Evolutionary conservation across 2,797 vertebrate genomes (phyloP), one percentile per base, ranked within the genome.

Genomic region (Ctenochaetus hawaiiensis): DNA sequence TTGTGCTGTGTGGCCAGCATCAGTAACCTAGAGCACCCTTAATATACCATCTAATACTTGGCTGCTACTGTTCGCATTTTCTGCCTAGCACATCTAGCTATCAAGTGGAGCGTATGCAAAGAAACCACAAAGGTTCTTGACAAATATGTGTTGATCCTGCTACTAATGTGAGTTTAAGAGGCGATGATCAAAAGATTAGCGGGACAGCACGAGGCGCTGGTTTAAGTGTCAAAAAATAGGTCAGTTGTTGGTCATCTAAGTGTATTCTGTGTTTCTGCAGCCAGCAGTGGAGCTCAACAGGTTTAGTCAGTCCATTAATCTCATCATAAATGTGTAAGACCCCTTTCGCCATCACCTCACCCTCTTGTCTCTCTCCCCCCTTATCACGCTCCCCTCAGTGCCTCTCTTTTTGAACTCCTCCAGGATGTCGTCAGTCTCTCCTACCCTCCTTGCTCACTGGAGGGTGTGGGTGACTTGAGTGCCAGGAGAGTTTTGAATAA

Each of bases 401-500:
- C 49, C 37, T 76, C 83, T 72, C 76, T 60, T 67, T 59, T 83
- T 90, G 69, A 87, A 88, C 87, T 89, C 79, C 82, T 86, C 57
- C 20, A 80, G 84, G 85, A 90, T 89, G 89, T 91, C 80, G 75
- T 87, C 88, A 73, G 68, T 70, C 37, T 72, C 80, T 67, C 74
- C 73, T 49, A 59, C 30, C 41, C 70, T 82, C 39, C 75, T 82
- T 53, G 43, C 87, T 88, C 87, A 85, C 85, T 77, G 77, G 81
- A 87, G 92, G 90, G 90, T 87, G 91, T 91, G 91, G 84, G 91
- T 77, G 86, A 87, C 87, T 89, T 70, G 87, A 91, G 87, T 92
- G 87, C 91, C 91, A 92, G 71, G 84, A 87, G 89, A 88, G 91
- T 89, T 90, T 93, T 87, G 93, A 91, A 94, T 93, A 91, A 89